phyloP scores from a whole-genome alignment of 2,888 invertebrate species.

The Drosophila borborema region DNA sequence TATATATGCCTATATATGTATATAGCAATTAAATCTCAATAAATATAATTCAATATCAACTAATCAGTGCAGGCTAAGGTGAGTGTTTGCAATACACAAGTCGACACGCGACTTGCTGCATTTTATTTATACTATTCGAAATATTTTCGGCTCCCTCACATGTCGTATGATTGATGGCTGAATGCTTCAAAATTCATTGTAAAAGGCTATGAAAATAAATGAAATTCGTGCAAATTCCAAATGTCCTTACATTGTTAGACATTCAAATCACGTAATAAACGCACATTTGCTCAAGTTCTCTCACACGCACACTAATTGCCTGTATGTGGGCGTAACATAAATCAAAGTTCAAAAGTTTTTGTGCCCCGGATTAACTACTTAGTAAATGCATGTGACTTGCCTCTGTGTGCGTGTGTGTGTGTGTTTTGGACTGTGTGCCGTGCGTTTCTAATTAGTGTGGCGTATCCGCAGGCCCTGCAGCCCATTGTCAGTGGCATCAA shows the following conservation, averaged over 20 bases:
- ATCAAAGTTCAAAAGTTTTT: conserved; percentile 78
- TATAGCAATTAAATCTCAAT: conserved; percentile 28
- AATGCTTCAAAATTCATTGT: conserved; percentile 2
- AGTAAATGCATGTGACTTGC: conserved; percentile 61
- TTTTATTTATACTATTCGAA: background rate
- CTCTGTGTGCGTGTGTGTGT: conserved; percentile 6
- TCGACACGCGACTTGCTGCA: conserved; percentile 53
- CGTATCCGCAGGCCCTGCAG: conserved; percentile 49
- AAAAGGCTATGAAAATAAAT: conserved; percentile 9
- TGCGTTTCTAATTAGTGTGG: conserved; percentile 70
- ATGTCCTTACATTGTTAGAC: conserved; percentile 37
- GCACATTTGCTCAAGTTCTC: conserved; percentile 59
- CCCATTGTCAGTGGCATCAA: conserved; percentile 52
- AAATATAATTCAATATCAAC: conserved; percentile 46
- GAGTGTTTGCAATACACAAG: conserved; percentile 32
- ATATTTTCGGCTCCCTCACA: conserved; percentile 27
- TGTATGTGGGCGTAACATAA: conserved; percentile 61
- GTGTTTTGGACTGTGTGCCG: conserved; percentile 31
- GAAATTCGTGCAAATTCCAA: conserved; percentile 30
- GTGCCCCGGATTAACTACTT: conserved; percentile 68
- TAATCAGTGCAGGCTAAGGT: conserved; percentile 61
- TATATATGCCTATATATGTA: background rate
- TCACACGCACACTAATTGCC: conserved; percentile 53
- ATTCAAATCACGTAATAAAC: conserved; percentile 74
- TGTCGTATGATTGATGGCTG: conserved; percentile 63